Percentiles rank a stretch among this genome's conserved stretches.
Evolutionary conservation across 2,888 invertebrate species (phyloP).

Genomic region (Sesia bembeciformis): DNA sequence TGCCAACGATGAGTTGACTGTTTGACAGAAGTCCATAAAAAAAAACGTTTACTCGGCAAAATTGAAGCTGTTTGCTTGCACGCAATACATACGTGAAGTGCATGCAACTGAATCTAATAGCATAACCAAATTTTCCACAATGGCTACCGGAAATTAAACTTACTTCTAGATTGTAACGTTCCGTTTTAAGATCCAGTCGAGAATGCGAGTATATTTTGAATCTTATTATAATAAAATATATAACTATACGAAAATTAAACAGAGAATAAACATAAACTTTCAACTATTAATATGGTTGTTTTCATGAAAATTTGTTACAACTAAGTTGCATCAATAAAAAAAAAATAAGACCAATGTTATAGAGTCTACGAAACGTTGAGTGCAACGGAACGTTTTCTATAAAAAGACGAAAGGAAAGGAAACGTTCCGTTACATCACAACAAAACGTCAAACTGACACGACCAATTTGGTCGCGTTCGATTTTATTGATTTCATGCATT

Average conservation of each 20-base stretch:
- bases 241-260: no score
- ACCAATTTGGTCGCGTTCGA: slow-evolving; percentile 24
- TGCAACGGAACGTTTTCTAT: not conserved
- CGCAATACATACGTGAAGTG: slow-evolving; percentile 18
- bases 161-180: slow-evolving; percentile 18
- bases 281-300: no score
- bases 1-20: no score
- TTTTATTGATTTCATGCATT: slow-evolving; percentile 3
- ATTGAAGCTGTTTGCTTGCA: slow-evolving; percentile 10
- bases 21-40: no score
- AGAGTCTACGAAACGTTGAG: not conserved
- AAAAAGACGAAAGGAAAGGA: not conserved
- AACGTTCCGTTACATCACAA: slow-evolving; percentile 8
- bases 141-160: slow-evolving; percentile 61
- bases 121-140: slow-evolving; percentile 38
- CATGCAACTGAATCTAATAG: slow-evolving; percentile 34
- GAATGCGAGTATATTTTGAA: no score
- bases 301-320: not conserved
- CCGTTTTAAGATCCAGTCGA: slow-evolving; percentile 2
- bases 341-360: not conserved
- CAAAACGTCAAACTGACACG: slow-evolving; percentile 5
- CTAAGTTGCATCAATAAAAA: not conserved
- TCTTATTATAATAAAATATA: no score
- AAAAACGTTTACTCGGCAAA: no score
- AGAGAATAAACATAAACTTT: no score